phyloP scores from a whole-genome alignment of 2,797 vertebrate species.

The Cottoperca gobio region DNA sequence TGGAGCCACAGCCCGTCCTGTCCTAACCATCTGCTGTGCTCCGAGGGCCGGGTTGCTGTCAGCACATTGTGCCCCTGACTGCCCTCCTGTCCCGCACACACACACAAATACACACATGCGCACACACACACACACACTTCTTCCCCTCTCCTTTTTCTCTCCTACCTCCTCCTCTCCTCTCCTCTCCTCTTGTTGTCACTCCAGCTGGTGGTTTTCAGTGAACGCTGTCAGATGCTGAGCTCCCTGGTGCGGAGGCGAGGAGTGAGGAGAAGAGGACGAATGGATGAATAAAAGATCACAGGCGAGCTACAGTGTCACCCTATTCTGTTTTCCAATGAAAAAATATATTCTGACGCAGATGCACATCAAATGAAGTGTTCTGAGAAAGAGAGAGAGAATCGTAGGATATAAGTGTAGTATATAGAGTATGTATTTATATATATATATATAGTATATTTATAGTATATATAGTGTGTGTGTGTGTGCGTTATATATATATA shows the following conservation, averaged over 20 bases:
- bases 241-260: slow-evolving; percentile 63
- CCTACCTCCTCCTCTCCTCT: slow-evolving; percentile 25
- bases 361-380: slow-evolving; percentile 55
- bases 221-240: slow-evolving; percentile 69
- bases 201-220: slow-evolving; percentile 76
- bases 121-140: slow-evolving; percentile 14
- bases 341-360: slow-evolving; percentile 40
- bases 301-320: slow-evolving; percentile 48
- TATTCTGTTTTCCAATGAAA: slow-evolving; percentile 46
- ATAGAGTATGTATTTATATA: too few relatives aligned
- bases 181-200: slow-evolving; percentile 66
- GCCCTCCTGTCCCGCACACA: slow-evolving; percentile 48
- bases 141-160: slow-evolving; percentile 8
- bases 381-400: slow-evolving; percentile 2
- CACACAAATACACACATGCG: slow-evolving; percentile 11
- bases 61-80: slow-evolving; percentile 65
- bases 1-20: slow-evolving; percentile 46
- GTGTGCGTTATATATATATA: too few relatives aligned
- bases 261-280: slow-evolving; percentile 61
- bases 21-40: slow-evolving; percentile 77
- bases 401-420: neutral
- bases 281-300: slow-evolving; percentile 82
- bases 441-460: too few relatives aligned
- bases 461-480: too few relatives aligned
- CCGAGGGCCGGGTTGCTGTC: slow-evolving; percentile 66